These are phyloP conservation scores for Sus cebifrons DNA, from an alignment of 2,797 vertebrate genomes.

Conservation along the genomic window DNA sequence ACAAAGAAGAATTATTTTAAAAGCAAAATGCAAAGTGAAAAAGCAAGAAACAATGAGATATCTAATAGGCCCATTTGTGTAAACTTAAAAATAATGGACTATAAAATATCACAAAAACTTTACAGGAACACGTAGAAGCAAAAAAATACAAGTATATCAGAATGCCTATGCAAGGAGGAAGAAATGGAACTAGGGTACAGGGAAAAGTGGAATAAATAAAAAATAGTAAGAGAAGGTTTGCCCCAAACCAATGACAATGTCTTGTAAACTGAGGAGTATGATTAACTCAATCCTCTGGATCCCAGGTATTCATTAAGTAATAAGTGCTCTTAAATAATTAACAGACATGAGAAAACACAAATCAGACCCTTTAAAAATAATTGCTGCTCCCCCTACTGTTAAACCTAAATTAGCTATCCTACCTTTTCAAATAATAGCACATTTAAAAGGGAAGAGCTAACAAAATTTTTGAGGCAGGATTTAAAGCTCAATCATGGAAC, in stretches of 20 bases:
- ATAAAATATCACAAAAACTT: background rate
- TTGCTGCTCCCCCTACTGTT: background rate
- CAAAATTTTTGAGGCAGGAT: slow-evolving; percentile 20
- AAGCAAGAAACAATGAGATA: background rate
- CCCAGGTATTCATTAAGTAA: slow-evolving; percentile 38
- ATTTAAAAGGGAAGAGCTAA: background rate
- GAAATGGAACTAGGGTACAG: background rate
- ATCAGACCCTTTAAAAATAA: background rate
- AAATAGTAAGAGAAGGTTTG: background rate
- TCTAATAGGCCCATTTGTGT: background rate
- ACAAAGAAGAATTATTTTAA: background rate
- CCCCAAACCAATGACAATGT: background rate
- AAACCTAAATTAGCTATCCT: background rate
- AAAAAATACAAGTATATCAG: background rate
- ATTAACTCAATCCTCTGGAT: background rate
- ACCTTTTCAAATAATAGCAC: background rate
- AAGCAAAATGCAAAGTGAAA: slow-evolving; percentile 34
- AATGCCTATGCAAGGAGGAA: background rate
- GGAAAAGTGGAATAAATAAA: background rate
- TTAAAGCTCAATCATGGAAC: slow-evolving; percentile 13
- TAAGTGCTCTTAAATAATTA: slow-evolving; percentile 51
- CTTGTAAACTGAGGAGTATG: background rate
- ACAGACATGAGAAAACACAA: background rate
- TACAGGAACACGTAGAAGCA: background rate
- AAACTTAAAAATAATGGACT: background rate